These are phyloP conservation scores for Agrotis segetum DNA, from an alignment of 2,888 invertebrate species.

Conservation along the genomic window DNA sequence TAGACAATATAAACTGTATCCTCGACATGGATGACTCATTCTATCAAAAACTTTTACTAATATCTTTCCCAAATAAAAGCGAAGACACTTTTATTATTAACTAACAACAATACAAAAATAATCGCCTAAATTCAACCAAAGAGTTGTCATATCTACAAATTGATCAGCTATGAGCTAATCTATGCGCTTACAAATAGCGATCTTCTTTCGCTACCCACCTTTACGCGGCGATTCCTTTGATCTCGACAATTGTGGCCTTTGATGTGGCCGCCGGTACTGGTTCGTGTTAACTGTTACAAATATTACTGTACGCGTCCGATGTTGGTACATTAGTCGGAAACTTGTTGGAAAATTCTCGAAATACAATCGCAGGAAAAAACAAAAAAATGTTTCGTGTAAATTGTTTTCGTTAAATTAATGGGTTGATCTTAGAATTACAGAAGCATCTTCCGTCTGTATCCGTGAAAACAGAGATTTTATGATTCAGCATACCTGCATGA, in stretches of 20 bases:
- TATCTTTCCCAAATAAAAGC: slow-evolving; percentile 32
- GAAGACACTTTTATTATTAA: slow-evolving; percentile 47
- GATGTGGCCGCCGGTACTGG: slow-evolving; percentile 72
- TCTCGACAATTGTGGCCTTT: slow-evolving; percentile 72
- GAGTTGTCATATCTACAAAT: slow-evolving; percentile 57
- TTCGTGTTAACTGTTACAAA: slow-evolving; percentile 79
- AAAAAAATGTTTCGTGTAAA: not conserved
- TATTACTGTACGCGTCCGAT: slow-evolving; percentile 76
- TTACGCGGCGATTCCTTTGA: slow-evolving; percentile 77
- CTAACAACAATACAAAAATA: slow-evolving; percentile 50
- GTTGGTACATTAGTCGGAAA: slow-evolving; percentile 60
- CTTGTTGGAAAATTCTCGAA: slow-evolving; percentile 55
- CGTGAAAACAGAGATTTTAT: too few species aligned
- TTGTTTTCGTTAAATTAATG: slow-evolving; percentile 4
- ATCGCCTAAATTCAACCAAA: slow-evolving; percentile 43
- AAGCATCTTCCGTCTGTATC: not conserved
- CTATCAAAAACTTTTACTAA: not conserved
- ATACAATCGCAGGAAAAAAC: slow-evolving; percentile 25
- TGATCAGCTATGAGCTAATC: slow-evolving; percentile 60
- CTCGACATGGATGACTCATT: slow-evolving; percentile 5
- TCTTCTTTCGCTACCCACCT: slow-evolving; percentile 67
- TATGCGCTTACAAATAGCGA: slow-evolving; percentile 55
- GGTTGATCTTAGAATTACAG: not conserved
- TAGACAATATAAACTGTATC: not conserved
- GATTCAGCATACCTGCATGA: too few species aligned